Evolutionary conservation across 2,888 invertebrate genomes (phyloP).

Genomic region (Cantharis nigra): DNA sequence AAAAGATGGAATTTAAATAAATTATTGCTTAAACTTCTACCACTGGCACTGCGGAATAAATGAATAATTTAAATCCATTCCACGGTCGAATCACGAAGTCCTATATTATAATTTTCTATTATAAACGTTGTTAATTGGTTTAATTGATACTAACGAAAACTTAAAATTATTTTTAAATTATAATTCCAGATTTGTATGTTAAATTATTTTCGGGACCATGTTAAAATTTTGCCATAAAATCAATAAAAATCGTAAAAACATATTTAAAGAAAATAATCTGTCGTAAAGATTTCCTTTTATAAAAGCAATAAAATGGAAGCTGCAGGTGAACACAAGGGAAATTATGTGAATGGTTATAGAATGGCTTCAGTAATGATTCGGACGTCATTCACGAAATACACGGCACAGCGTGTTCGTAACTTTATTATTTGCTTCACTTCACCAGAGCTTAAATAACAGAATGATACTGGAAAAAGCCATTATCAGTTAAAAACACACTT

Average conservation of each 20-base stretch:
- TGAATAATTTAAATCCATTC: not conserved
- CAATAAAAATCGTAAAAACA: not conserved
- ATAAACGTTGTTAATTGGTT: too few species aligned
- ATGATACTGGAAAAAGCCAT: conserved; percentile 14
- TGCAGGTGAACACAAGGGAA: conserved; percentile 34
- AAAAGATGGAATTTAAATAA: not conserved
- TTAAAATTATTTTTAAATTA: too few species aligned
- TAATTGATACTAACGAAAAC: too few species aligned
- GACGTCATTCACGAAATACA: conserved; percentile 17
- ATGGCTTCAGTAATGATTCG: conserved; percentile 33
- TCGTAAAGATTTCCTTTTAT: conserved; percentile 1
- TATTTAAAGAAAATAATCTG: conserved; percentile 8
- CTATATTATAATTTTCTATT: not conserved
- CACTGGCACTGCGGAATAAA: not conserved
- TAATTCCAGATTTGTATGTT: not conserved
- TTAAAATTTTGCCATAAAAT: not conserved
- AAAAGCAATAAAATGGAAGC: not conserved
- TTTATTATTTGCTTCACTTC: conserved; percentile 23
- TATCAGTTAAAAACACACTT: conserved; percentile 21
- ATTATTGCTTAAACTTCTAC: not conserved
- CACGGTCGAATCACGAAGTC: not conserved
- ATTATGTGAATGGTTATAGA: conserved; percentile 33
- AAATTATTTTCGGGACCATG: not conserved
- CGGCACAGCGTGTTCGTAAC: conserved; percentile 7
- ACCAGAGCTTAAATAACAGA: conserved; percentile 16